Base-by-base conservation (phyloP, 2,797 vertebrate species). In the Tenualosa ilisha region DNA sequence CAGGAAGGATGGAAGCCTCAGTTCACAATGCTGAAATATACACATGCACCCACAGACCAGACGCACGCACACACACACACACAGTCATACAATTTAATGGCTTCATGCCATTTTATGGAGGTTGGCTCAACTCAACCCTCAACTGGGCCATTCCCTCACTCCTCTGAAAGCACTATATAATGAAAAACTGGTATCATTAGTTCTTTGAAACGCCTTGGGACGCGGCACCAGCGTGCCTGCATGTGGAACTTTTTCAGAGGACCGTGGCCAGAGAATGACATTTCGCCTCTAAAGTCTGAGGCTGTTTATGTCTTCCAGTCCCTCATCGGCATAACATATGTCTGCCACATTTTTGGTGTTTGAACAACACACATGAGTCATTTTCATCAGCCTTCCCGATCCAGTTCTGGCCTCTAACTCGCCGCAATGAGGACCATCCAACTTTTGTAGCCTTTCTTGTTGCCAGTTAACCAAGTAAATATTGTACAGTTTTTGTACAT, bases 261-360 rank as follows among this genome's bases (percentile, higher is more conserved):
- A 79, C 37, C 40, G 72, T 79, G 89, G 84, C 90, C 87, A 87
- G 84, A 53, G 83, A 79, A 79, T 72, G 61, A 88, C 84, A 65
- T 79, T 79, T 59, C 81, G 3, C 72, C 84, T 37, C 84, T 37
- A 85, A 81, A 31, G 83, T 82, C 82, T 59, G 84, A 81, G 79
- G 87, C 86, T 89, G 90, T 85, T 89, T 88, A 83, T 54, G 20
- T 87, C 84, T 83, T 89, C 54, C 65, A 75, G 46, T 84, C 26
- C 61, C 40, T 85, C 87, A 82, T 88, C 87, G 83, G 84, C 26
- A 37, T 46, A 83, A 85, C 86, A 89, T 86, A 86, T 86, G 89
- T 85, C 61, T 46, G 46, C 79, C 88, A 88, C 51, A 26, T 49
- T 82, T 87, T 85, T 86, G 86, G 85, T 90, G 88, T 89, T 88